phyloP scores from a whole-genome alignment of 2,797 vertebrate genomes.

The Coregonus ussuriensis region DNA sequence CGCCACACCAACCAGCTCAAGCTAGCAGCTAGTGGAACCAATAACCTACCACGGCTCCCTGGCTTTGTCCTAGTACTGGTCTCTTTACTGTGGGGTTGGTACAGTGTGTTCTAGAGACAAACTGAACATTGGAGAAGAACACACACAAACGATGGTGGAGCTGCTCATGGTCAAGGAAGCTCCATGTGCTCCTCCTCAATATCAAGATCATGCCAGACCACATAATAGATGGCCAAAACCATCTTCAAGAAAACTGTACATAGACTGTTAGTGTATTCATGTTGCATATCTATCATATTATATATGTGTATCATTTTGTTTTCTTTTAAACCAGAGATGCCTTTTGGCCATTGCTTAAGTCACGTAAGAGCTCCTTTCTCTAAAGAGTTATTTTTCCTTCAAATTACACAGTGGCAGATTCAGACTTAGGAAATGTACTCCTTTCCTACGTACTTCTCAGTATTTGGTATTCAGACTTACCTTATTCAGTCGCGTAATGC shows the following conservation, averaged over 20 bases:
- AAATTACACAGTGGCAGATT: neutral
- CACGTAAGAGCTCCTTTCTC: neutral
- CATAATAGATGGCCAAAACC: slow-evolving; percentile 10
- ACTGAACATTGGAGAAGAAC: too few species aligned
- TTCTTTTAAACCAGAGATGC: neutral
- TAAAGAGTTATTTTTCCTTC: neutral
- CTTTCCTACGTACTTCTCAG: neutral
- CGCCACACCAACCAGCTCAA: slow-evolving; percentile 58
- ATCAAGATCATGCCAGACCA: neutral
- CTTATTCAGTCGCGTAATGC: too few species aligned
- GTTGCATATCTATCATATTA: slow-evolving; percentile 7
- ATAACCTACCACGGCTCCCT: slow-evolving; percentile 38
- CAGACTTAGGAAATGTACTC: too few species aligned
- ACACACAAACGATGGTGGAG: too few species aligned
- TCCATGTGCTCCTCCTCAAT: neutral
- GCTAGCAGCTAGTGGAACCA: slow-evolving; percentile 50
- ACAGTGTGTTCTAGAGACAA: slow-evolving; percentile 52
- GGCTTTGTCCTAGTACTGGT: slow-evolving; percentile 48
- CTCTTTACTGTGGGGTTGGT: slow-evolving; percentile 52
- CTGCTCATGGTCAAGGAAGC: neutral
- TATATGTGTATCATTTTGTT: neutral
- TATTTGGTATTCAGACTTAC: neutral
- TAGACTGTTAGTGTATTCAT: neutral
- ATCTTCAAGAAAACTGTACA: neutral
- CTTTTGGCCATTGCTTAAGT: neutral